These are phyloP conservation scores for Ceyx erithaca DNA, from an alignment of 2,797 vertebrate genomes.

Conservation along the genomic window DNA sequence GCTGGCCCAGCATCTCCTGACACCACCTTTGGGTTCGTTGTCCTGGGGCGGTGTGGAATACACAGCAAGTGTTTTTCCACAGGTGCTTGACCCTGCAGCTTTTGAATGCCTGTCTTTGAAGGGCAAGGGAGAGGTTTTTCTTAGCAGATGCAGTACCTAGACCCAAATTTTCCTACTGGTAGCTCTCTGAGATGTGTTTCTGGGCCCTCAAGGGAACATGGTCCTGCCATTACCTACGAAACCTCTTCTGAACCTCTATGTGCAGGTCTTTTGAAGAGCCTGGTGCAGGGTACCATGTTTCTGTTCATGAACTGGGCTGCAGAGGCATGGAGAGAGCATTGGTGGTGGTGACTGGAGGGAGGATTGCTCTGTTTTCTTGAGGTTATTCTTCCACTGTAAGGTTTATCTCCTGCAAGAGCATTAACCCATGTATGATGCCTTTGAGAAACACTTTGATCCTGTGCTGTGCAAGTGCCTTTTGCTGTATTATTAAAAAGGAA, in stretches of 20 bases:
- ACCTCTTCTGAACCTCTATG: not conserved
- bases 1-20: not conserved
- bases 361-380: not conserved
- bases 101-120: not conserved
- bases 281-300: accelerated
- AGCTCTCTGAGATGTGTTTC: not conserved
- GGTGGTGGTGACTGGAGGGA: not conserved
- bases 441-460: not conserved
- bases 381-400: not conserved
- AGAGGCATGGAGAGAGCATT: accelerated
- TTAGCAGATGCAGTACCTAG: not conserved
- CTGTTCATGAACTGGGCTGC: not conserved
- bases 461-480: not conserved
- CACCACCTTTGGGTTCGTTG: not conserved
- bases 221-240: not conserved
- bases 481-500: not conserved
- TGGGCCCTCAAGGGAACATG: not conserved
- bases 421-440: not conserved
- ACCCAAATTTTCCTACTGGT: not conserved
- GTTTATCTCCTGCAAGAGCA: not conserved
- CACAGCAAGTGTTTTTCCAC: accelerated
- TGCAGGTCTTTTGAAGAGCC: not conserved
- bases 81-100: not conserved
- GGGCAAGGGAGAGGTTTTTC: not conserved
- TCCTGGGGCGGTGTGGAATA: not conserved